Evolutionary conservation across 2,888 invertebrate species (phyloP), one percentile per base, ranked within the genome.

Genomic region (Gastrophysa polygoni): DNA sequence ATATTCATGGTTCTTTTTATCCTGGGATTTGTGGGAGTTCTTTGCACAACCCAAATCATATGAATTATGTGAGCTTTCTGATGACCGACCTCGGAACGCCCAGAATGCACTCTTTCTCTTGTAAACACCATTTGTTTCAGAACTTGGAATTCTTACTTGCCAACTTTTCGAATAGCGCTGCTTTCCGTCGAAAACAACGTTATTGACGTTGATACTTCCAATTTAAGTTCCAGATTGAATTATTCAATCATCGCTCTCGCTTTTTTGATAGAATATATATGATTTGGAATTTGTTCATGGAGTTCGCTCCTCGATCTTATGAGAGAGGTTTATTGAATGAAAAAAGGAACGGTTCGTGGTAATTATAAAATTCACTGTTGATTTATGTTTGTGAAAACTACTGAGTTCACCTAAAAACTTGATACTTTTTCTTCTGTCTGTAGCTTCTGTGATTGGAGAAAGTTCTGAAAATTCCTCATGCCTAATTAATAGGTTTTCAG

Each of bases 111-210:
- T 38, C 38, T 38, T 38, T 54, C 44, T 20, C 54, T 54, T 11
- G 54, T 54, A 54, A 54, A 54, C 54, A 54, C 43, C 54, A 54
- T 54, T 54, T 21, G 38, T 54, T 54, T 24, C 54, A 16, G 43
- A 54, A 54, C 54, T 54, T 54, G 24, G 43, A 54, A 21, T 28
- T 54, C 51, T 32, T 51, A 43, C 44, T 54, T 0, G 17, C 24
- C 21, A 54, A 21, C 54, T 54, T 7, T 54, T 18, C 14, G 24
- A 43, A 43, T 38, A 16, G 24, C 38, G 24, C 17, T 43, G 16
- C 24, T 44, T 16, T 24, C 34, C 1, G 24, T 54, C 17, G 43
- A 43, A 43, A 54, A 43, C 54, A 54, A 54, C 29, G 11, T 50
- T 4, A 50, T 16, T 29, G 50, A 8, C 17, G 38, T 52, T 52